Conservation (phyloP, 2,888 invertebrate species). For the Hypselothyrea guttata region DNA sequence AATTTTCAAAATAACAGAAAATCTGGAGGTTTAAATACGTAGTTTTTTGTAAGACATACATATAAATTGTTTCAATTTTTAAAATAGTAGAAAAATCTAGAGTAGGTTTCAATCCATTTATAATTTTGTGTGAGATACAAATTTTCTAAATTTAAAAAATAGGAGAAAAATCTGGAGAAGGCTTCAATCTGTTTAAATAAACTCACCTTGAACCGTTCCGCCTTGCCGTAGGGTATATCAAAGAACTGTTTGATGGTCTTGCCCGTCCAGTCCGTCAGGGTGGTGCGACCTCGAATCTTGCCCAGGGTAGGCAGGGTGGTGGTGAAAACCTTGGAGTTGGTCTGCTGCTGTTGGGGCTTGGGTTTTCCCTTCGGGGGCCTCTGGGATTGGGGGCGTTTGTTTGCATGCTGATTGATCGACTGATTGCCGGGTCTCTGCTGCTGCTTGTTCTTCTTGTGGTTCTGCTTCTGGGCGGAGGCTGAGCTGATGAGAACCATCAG, state of each 20-base stretch:
- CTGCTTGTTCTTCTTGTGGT: constrained; percentile 32
- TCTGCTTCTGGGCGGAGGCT: constrained; percentile 41
- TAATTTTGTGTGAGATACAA: too few relatives aligned
- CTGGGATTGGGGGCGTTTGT: constrained; percentile 39
- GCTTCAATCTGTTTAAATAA: neutral
- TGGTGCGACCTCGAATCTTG: constrained; percentile 69
- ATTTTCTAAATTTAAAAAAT: too few relatives aligned
- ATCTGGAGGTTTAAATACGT: too few relatives aligned
- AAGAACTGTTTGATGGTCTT: constrained; percentile 76
- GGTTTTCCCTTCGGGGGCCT: constrained; percentile 22
- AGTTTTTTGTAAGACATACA: too few relatives aligned
- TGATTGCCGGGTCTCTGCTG: constrained; percentile 30
- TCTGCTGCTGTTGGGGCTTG: constrained; percentile 14
- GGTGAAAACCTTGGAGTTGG: constrained; percentile 40
- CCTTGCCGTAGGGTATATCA: constrained; percentile 80
- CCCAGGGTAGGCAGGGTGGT: constrained; percentile 71
- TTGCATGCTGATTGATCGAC: neutral
- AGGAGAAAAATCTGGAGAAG: too few relatives aligned
- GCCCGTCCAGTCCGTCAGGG: constrained; percentile 74
- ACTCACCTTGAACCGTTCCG: constrained; percentile 75
- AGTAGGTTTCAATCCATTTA: too few relatives aligned
- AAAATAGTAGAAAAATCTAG: too few relatives aligned
- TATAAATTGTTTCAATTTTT: too few relatives aligned
- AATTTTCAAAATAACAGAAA: too few relatives aligned
- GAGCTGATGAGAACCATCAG: constrained; percentile 26